Evolutionary conservation across 2,888 invertebrate species (phyloP).

Genomic region (Volucella zonaria): DNA sequence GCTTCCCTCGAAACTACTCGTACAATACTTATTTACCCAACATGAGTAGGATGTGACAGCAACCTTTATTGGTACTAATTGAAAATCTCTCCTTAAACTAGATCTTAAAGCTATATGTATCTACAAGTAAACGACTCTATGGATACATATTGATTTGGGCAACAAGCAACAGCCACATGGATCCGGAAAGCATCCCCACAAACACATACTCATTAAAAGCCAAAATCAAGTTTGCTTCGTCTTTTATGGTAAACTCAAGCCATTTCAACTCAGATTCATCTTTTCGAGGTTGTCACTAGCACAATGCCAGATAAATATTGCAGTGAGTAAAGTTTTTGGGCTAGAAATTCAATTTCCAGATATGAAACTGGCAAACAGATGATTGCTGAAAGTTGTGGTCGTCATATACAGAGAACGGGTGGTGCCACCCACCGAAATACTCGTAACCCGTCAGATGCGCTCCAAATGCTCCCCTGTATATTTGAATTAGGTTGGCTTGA

Average conservation of each 20-base stretch:
- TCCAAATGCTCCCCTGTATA: constrained; percentile 2
- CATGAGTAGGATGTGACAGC: constrained; percentile 1
- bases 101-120: constrained; percentile 16
- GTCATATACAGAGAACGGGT: constrained; percentile 55
- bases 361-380: constrained; percentile 62
- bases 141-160: not conserved
- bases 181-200: constrained; percentile 11
- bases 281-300: constrained; percentile 38
- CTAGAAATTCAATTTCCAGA: constrained; percentile 63
- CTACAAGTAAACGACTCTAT: constrained; percentile 1
- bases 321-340: constrained; percentile 49
- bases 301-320: constrained; percentile 57
- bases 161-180: not conserved
- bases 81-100: constrained; percentile 27
- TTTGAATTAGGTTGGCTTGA: not conserved
- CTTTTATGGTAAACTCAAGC: not conserved
- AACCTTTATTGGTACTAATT: constrained; percentile 21
- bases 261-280: not conserved
- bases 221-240: constrained; percentile 20
- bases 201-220: constrained; percentile 41
- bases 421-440: not conserved
- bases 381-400: constrained; percentile 63
- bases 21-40: too few species aligned
- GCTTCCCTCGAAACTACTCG: too few species aligned
- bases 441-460: not conserved